Percentiles rank a stretch among this genome's conserved stretches.
Evolutionary conservation across 2,113 vertebrate species (phyloP).

Genomic region (Hippoglossus stenolepis): DNA sequence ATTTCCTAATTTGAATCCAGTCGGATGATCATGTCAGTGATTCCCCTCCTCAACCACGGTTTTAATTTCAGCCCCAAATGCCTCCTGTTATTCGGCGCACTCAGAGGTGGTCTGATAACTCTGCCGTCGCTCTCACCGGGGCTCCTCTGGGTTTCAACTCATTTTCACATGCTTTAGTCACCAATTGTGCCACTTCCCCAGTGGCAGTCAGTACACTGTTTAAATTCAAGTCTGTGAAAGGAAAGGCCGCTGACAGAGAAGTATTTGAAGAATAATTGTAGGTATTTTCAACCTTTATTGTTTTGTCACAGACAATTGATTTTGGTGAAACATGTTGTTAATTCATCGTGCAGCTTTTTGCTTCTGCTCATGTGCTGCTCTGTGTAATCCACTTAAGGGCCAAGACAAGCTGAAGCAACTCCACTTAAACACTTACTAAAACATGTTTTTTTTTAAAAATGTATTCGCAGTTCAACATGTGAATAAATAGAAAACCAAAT

Average conservation of each 20-base stretch:
- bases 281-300: constrained; percentile 7
- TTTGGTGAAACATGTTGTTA: background rate
- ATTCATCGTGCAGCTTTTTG: background rate
- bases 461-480: too few species aligned
- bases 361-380: background rate
- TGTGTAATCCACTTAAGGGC: background rate
- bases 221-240: constrained; percentile 24
- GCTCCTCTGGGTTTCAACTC: constrained; percentile 50
- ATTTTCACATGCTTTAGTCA: constrained; percentile 52
- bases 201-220: constrained; percentile 23
- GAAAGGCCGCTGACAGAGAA: constrained; percentile 13
- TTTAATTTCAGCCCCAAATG: constrained; percentile 54
- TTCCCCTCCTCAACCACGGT: constrained; percentile 41
- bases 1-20: constrained; percentile 65
- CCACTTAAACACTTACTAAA: too few species aligned
- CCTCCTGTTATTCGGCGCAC: constrained; percentile 33
- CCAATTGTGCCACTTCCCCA: constrained; percentile 43
- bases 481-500: too few species aligned
- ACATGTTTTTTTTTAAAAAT: too few species aligned
- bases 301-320: constrained; percentile 21
- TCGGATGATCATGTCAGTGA: constrained; percentile 49
- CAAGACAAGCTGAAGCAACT: background rate
- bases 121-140: constrained; percentile 2
- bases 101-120: constrained; percentile 51
- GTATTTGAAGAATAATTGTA: constrained; percentile 32